Evolutionary conservation across 2,888 invertebrate genomes (phyloP), one percentile per base, ranked within the genome.

Genomic region (Cordilura impudica): DNA sequence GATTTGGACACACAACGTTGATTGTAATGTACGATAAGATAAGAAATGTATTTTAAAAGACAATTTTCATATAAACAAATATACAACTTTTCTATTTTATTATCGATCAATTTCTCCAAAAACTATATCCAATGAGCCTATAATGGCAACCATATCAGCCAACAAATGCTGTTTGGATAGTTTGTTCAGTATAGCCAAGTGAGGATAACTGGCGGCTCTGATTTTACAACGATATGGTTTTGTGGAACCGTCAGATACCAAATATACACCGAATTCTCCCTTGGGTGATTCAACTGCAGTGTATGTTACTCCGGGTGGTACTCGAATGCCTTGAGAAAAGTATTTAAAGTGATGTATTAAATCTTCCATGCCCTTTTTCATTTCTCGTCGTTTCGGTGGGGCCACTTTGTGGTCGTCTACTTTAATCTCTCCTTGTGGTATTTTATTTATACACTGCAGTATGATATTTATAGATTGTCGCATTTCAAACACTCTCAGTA

Each of bases 271-370:
- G 87, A 97, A 93, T 89, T 97, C 97, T 47, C 94, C 94, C 91
- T 96, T 97, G 0, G 97, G 97, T 70, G 93, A 93, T 89, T 97
- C 97, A 2, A 94, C 91, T 23, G 93, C 92, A 0, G 94, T 94
- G 85, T 97, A 97, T 0, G 96, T 95, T 2, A 92, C 89, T 0
- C 97, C 97, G 16, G 97, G 95, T 0, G 97, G 97, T 19, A 97
- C 96, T 26, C 92, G 91, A 87, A 93, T 95, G 0, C 97, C 97
- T 89, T 95, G 94, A 1, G 94, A 92, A 87, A 94, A 97, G 76
- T 95, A 91, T 88, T 97, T 97, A 89, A 97, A 97, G 87, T 97
- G 97, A 88, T 97, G 96, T 84, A 97, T 97, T 51, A 97, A 90
- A 0, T 95, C 93, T 88, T 97, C 97, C 97, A 97, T 97, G 6